Evolutionary conservation across 2,888 invertebrate genomes (phyloP).

Genomic region (Pachydiplax longipennis): DNA sequence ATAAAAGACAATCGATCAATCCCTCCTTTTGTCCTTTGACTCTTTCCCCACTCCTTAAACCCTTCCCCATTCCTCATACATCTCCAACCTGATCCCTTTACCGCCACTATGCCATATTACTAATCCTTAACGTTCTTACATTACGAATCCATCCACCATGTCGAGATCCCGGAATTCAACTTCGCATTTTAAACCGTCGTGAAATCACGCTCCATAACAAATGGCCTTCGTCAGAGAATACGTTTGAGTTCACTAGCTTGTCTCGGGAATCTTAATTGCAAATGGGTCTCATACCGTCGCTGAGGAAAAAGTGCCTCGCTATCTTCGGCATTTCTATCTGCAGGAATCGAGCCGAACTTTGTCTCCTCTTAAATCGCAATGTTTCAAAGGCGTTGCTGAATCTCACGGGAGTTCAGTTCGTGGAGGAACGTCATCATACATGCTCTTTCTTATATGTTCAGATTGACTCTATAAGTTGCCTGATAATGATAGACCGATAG

Average conservation of each 20-base stretch:
- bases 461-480: no score
- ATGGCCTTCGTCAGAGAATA: not conserved
- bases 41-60: not conserved
- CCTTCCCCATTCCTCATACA: not conserved
- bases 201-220: not conserved
- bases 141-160: constrained; percentile 7
- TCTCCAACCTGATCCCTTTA: not conserved
- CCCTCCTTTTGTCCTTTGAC: not conserved
- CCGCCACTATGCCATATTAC: constrained; percentile 5
- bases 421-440: no score
- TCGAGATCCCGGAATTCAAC: not conserved
- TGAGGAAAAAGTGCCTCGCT: not conserved
- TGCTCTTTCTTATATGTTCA: no score
- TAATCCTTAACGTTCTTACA: constrained; percentile 12
- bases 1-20: constrained; percentile 39
- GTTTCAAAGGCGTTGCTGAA: no score
- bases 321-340: not conserved
- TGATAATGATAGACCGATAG: no score
- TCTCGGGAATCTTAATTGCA: not conserved
- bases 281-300: not conserved
- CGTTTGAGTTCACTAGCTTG: not conserved
- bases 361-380: no score
- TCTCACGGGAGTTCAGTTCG: no score
- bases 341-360: no score
- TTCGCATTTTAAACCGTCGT: not conserved